phyloP scores from a whole-genome alignment of 2,797 vertebrate species.

The Aulostomus chinensis region DNA sequence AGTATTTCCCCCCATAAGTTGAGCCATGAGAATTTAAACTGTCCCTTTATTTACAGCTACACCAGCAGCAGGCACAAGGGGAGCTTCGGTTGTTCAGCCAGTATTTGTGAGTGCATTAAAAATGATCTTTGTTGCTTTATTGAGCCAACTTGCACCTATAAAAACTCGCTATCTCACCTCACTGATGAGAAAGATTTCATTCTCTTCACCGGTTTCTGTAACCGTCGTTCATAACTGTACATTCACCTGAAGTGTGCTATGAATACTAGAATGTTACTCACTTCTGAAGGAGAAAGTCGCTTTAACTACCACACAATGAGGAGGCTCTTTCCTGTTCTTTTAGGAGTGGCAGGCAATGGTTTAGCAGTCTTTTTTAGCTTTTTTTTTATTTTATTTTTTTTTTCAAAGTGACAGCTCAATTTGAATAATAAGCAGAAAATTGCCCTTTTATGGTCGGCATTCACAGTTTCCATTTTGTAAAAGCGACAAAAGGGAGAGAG shows the following conservation, averaged over 20 bases:
- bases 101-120: no score
- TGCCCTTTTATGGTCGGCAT: constrained; percentile 45
- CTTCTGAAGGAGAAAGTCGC: constrained; percentile 11
- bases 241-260: constrained; percentile 15
- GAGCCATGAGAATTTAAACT: no score
- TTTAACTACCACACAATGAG: constrained; percentile 50
- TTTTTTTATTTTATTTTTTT: constrained; percentile 11
- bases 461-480: constrained; percentile 48
- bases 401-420: constrained; percentile 61
- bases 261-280: constrained; percentile 23
- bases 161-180: no score
- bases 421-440: constrained; percentile 68
- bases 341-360: constrained; percentile 33
- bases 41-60: no score
- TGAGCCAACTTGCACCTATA: no score
- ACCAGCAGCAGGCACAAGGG: no score
- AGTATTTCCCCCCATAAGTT: no score
- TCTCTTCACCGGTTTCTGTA: constrained; percentile 15
- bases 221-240: constrained; percentile 24
- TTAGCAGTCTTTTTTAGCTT: constrained; percentile 28
- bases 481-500: constrained; percentile 10
- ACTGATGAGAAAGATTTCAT: background rate
- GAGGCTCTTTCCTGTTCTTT: constrained; percentile 26
- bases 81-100: no score
- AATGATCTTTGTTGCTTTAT: no score